Evolutionary conservation across 2,888 invertebrate genomes (phyloP).

Genomic region (Drosophila pegasa): DNA sequence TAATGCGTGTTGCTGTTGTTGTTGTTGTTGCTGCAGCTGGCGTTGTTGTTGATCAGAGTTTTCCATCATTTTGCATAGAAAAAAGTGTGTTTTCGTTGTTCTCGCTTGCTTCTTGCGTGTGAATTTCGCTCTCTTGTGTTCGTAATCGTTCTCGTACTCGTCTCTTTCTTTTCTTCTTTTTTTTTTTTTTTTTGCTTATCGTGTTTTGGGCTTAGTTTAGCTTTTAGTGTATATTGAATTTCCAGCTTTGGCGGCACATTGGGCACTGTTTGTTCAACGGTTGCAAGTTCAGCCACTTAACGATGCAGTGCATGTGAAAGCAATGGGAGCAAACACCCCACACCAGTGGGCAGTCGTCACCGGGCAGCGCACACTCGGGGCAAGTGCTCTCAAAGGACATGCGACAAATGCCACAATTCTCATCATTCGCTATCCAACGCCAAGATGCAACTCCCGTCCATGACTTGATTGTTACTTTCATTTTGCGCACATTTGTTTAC

Average conservation of each 20-base stretch:
- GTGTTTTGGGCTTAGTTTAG: not conserved
- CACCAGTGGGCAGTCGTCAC: constrained; percentile 98
- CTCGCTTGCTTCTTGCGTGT: not conserved
- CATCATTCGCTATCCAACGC: constrained; percentile 99
- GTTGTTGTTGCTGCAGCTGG: constrained; percentile 17
- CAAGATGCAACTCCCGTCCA: constrained; percentile 99
- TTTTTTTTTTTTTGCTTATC: constrained; percentile 15
- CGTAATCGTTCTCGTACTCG: constrained; percentile 29
- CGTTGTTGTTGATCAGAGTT: constrained; percentile 61
- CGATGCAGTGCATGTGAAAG: constrained; percentile 99
- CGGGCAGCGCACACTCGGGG: constrained; percentile 98
- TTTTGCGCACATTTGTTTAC: constrained; percentile 77
- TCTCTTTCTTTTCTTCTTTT: constrained; percentile 26
- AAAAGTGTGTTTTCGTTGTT: constrained; percentile 9
- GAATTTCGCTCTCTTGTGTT: constrained; percentile 8
- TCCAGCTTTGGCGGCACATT: constrained; percentile 99
- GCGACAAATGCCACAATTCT: constrained; percentile 99
- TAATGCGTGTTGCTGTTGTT: constrained; percentile 53
- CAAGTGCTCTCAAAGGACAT: constrained; percentile 99
- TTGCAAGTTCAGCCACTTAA: constrained; percentile 99
- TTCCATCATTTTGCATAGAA: constrained; percentile 64
- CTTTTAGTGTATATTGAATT: constrained; percentile 92
- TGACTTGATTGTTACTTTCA: constrained; percentile 84
- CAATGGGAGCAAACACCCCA: constrained; percentile 99
- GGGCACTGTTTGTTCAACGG: constrained; percentile 94